phyloP scores from a whole-genome alignment of 2,797 vertebrate genomes.

The Poecilia velifera region DNA sequence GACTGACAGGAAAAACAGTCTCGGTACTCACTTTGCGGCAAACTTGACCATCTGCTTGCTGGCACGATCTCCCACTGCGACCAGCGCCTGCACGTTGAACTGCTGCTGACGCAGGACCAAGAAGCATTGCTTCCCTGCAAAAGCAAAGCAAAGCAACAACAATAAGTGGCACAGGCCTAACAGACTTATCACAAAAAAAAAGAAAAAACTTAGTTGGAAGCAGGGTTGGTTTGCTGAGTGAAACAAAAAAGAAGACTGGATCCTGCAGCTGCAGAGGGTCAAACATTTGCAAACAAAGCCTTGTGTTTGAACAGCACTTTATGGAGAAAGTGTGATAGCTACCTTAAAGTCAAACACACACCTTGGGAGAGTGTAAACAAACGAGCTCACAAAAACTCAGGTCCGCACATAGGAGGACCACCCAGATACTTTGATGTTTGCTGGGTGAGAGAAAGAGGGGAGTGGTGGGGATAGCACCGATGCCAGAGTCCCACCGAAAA shows the following conservation, averaged over 20 bases:
- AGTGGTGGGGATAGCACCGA: conserved; percentile 39
- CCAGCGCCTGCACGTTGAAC: conserved; percentile 95
- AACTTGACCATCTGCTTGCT: conserved; percentile 99
- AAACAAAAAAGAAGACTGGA: conserved; percentile 6
- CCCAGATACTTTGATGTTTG: conserved; percentile 74
- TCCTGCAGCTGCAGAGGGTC: conserved; percentile 42
- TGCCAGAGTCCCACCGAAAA: conserved; percentile 63
- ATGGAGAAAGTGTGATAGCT: conserved; percentile 54
- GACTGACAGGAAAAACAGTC: conserved; percentile 90
- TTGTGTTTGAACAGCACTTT: conserved; percentile 61
- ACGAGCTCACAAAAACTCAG: conserved; percentile 43
- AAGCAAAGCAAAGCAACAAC: conserved; percentile 60
- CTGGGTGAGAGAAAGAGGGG: conserved; percentile 42
- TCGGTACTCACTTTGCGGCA: conserved; percentile 96
- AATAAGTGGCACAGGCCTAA: conserved; percentile 28
- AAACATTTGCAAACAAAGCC: conserved; percentile 39
- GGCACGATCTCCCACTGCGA: conserved; percentile 97
- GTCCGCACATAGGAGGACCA: conserved; percentile 60
- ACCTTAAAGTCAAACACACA: conserved; percentile 63
- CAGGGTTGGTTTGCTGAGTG: conserved; percentile 11
- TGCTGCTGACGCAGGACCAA: conserved; percentile 98
- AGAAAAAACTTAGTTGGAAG: conserved; percentile 12
- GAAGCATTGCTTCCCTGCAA: conserved; percentile 97
- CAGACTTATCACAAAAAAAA: conserved; percentile 13
- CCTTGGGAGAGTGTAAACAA: conserved; percentile 63